phyloP scores from a whole-genome alignment of 2,797 vertebrate species.

The Calcarius lapponicus region DNA sequence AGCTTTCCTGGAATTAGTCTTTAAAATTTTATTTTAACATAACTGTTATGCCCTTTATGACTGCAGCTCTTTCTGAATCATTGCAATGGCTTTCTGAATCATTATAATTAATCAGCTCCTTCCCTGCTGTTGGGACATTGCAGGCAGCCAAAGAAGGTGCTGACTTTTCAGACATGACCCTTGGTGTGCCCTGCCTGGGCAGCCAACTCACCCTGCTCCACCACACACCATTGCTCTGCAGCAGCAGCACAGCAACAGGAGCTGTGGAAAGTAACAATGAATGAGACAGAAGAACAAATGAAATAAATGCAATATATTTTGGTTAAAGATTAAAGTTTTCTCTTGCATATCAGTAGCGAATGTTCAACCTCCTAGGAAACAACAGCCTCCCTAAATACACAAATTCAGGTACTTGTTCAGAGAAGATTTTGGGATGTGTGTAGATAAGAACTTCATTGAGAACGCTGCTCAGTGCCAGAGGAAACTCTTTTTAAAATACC shows the following conservation, averaged over 20 bases:
- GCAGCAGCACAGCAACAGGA: background rate
- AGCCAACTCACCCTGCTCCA: background rate
- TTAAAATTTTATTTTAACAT: background rate
- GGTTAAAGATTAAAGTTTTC: background rate
- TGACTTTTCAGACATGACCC: background rate
- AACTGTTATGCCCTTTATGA: background rate
- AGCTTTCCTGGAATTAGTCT: constrained; percentile 1
- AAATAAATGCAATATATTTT: background rate
- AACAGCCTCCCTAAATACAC: background rate
- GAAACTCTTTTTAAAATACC: background rate
- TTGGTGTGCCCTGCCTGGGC: background rate
- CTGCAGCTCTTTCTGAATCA: background rate
- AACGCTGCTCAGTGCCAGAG: background rate
- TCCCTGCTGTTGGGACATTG: accelerated
- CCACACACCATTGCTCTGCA: background rate
- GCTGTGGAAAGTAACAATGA: background rate
- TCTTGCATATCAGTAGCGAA: background rate
- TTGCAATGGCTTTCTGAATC: background rate
- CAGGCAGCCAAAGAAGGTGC: background rate
- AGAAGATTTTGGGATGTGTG: background rate
- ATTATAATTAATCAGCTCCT: background rate
- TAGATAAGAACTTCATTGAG: background rate
- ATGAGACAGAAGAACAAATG: background rate
- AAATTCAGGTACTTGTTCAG: background rate
- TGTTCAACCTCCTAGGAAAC: background rate